Evolutionary conservation across 2,113 vertebrate species (phyloP).

Genomic region (Phalacrocorax brasilianus): DNA sequence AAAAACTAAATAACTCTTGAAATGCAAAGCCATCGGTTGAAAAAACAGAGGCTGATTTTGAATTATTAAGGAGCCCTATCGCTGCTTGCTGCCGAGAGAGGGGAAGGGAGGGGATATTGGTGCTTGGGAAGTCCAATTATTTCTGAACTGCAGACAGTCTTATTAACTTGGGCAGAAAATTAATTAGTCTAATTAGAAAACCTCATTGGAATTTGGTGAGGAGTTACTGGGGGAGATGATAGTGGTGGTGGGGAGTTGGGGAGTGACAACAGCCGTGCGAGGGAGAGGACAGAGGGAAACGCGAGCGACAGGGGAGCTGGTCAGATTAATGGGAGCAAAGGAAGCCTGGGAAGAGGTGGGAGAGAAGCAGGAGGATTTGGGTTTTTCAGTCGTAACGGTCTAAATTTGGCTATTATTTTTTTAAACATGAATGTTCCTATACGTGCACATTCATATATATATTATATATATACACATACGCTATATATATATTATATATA

Average conservation of each 20-base stretch:
- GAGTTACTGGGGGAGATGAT: conserved; percentile 66
- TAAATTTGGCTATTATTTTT: conserved; percentile 11
- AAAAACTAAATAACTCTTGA: conserved; percentile 73
- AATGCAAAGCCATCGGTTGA: conserved; percentile 54
- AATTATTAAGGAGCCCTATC: conserved; percentile 70
- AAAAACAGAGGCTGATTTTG: conserved; percentile 68
- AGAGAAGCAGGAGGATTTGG: background rate
- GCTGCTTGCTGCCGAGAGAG: conserved; percentile 52
- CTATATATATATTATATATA: background rate
- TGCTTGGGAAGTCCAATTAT: conserved; percentile 80
- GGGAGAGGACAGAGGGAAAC: background rate
- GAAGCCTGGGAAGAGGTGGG: background rate
- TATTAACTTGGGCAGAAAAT: conserved; percentile 85
- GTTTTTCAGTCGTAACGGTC: background rate
- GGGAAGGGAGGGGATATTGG: conserved; percentile 68
- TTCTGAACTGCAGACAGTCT: conserved; percentile 78
- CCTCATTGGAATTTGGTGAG: conserved; percentile 75
- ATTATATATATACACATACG: background rate
- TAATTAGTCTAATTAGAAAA: conserved; percentile 86
- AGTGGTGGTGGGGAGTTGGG: background rate
- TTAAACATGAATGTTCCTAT: background rate
- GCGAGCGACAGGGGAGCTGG: background rate
- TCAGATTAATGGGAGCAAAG: conserved; percentile 2
- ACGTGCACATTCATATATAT: background rate
- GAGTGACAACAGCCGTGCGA: background rate